Evolutionary conservation across 2,888 invertebrate species (phyloP).

Genomic region (Chaetogeoica ovagalla): DNA sequence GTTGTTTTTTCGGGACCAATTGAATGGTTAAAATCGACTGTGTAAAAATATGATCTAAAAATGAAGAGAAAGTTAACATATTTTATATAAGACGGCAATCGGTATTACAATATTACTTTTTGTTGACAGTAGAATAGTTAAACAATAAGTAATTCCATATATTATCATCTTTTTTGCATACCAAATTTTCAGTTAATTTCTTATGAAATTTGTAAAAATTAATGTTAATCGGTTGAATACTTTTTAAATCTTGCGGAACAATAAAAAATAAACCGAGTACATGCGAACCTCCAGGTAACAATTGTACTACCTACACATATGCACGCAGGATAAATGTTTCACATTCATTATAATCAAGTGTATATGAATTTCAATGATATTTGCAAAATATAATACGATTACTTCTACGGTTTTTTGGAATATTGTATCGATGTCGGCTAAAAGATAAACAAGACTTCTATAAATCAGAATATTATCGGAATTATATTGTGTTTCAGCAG

Average conservation of each 20-base stretch:
- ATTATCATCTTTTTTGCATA: conserved; percentile 19
- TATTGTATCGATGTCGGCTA: conserved; percentile 21
- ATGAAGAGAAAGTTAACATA: not conserved
- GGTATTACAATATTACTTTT: conserved; percentile 20
- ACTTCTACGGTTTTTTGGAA: conserved; percentile 37
- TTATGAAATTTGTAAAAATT: conserved; percentile 28
- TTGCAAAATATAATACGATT: not conserved
- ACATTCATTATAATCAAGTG: not conserved
- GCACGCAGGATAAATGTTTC: not conserved
- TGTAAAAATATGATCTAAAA: conserved; percentile 37
- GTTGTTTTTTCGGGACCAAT: conserved; percentile 7
- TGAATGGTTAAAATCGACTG: conserved; percentile 31
- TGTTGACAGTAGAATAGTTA: conserved; percentile 38
- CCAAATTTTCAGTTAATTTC: conserved; percentile 4
- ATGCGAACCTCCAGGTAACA: conserved; percentile 88
- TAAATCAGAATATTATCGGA: not conserved
- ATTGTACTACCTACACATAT: conserved; percentile 69
- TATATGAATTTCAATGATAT: not conserved
- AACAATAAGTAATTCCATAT: conserved; percentile 37
- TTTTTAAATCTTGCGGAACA: conserved; percentile 57
- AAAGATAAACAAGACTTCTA: conserved; percentile 10
- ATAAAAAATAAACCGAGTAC: conserved; percentile 81
- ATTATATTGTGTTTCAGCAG: conserved; percentile 8
- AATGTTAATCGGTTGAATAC: conserved; percentile 26
- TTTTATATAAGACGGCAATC: not conserved